These are phyloP conservation scores for Nymphalis c-album DNA, from an alignment of 2,888 invertebrate species.

Conservation along the genomic window DNA sequence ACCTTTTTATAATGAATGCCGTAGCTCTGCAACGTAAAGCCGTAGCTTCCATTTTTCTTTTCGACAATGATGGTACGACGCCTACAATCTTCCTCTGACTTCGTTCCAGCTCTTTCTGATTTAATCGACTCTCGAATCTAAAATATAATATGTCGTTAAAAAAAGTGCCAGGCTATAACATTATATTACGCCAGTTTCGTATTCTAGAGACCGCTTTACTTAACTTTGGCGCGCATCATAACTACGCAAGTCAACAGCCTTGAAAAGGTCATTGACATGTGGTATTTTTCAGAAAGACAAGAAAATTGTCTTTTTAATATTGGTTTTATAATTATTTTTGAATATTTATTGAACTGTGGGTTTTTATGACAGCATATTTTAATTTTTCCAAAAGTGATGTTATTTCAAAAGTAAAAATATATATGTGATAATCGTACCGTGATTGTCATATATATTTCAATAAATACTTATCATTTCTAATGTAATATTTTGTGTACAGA, in stretches of 20 bases:
- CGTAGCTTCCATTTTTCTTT: slow-evolving; percentile 94
- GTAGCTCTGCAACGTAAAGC: slow-evolving; percentile 98
- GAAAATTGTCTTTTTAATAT: background rate
- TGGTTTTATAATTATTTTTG: too few species aligned
- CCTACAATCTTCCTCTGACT: slow-evolving; percentile 89
- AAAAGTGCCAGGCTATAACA: background rate
- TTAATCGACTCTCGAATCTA: slow-evolving; percentile 70
- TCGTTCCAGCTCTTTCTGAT: slow-evolving; percentile 61
- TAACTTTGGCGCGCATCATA: slow-evolving; percentile 1
- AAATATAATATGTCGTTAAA: slow-evolving; percentile 11
- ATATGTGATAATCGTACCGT: too few species aligned
- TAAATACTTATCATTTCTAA: background rate
- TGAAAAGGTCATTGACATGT: slow-evolving; percentile 18
- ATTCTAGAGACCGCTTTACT: background rate
- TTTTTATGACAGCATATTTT: background rate
- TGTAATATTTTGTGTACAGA: slow-evolving; percentile 34
- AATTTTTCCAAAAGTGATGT: too few species aligned
- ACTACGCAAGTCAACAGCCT: slow-evolving; percentile 21
- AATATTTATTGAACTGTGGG: background rate
- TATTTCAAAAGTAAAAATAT: too few species aligned
- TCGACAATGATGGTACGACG: slow-evolving; percentile 95
- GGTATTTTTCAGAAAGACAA: background rate
- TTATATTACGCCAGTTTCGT: background rate
- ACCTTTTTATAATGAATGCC: slow-evolving; percentile 96
- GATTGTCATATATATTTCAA: background rate